Conservation (phyloP, 2,113 vertebrate species). For the Talpa occidentalis region DNA sequence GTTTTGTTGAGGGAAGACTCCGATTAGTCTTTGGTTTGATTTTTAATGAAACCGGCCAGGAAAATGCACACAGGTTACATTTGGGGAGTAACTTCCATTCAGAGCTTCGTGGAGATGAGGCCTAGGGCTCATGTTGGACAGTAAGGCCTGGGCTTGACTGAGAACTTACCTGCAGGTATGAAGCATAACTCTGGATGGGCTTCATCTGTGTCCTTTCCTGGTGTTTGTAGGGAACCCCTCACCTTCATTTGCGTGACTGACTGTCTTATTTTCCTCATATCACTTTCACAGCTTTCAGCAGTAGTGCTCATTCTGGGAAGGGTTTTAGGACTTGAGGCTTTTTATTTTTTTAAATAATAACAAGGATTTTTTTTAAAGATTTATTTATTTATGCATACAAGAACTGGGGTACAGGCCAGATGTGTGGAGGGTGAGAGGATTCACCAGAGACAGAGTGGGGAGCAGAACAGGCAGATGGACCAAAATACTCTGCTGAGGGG, state of each 20-base stretch:
- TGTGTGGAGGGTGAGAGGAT: no score
- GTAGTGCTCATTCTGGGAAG: neutral
- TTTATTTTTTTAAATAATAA: no score
- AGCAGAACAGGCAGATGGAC: no score
- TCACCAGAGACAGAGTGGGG: no score
- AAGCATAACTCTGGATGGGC: neutral
- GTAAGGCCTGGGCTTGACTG: neutral
- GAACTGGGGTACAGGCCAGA: no score
- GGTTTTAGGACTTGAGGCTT: neutral
- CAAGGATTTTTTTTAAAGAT: no score
- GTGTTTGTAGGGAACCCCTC: neutral
- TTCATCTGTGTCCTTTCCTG: neutral
- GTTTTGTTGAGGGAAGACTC: constrained; percentile 22
- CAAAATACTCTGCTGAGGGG: no score
- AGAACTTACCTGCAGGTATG: neutral
- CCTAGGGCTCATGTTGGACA: accelerated
- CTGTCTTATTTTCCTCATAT: neutral
- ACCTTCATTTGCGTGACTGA: neutral
- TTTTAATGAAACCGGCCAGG: constrained; percentile 32
- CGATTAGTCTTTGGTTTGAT: constrained; percentile 56
- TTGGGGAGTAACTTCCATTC: neutral
- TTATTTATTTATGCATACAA: no score
- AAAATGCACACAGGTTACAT: neutral
- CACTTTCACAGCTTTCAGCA: neutral
- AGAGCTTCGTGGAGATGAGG: neutral